Base-by-base conservation (phyloP, 2,113 vertebrate genomes). In the Leptocoma aspasia region DNA sequence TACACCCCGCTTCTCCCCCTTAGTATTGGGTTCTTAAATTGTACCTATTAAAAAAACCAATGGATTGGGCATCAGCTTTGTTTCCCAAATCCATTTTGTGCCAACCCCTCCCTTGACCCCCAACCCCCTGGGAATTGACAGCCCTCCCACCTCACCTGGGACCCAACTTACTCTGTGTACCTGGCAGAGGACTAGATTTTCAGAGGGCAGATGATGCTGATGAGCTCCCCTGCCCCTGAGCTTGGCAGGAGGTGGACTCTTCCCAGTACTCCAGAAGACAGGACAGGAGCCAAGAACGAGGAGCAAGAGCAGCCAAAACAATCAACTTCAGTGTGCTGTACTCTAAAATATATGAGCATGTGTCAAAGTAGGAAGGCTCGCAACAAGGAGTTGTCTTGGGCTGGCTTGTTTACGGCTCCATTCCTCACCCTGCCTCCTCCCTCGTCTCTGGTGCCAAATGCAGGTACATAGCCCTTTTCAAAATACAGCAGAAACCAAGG, bases 301-400 rank as follows among this genome's bases (percentile, higher is more conserved):
- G 35, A 88, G 64, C 33, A 90, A 73, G 54, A 92, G 54, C 68
- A 94, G 94, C 82, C 93, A 93, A 86, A 92, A 72, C 64, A 81
- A 75, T 94, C 88, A 90, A 56, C 56, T 80, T 93, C 78, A 42
- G 0, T 28, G 59, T 77, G 50, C 78, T 66, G 75, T 33, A 52
- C 56, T 88, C 56, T 30, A 35, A 93, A 96, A 94, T 83, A 96
- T 54, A 88, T 4, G 56, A 96, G 56, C 39, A 50, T 76, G 70
- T 81, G 72, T 93, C 95, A 83, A 82, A 92, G 79, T 70, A 81
- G 56, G 88, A 75, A 94, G 64, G 44, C 47, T 94, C 68, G 5
- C 87, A 95, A 93, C 85, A 91, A 95, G 88, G 56, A 60, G 50
- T 15, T 90, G 70, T 75, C 91, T 90, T 73, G 68, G 59, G 16